Base-by-base conservation (phyloP, 1,140 invertebrate species). In the Neodiprion fabricii region DNA sequence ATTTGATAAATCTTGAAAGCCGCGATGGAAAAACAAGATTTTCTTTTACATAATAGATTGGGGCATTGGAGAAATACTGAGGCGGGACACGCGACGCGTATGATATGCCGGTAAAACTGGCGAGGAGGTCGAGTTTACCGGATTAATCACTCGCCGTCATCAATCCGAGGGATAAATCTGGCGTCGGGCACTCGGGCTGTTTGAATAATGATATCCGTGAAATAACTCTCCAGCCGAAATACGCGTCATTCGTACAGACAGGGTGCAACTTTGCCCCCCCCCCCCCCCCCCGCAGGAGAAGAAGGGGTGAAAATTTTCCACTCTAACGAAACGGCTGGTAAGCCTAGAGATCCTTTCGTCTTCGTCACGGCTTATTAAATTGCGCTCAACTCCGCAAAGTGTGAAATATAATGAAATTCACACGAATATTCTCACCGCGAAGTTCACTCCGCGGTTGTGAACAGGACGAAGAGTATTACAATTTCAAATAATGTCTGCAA, bases 81-180 rank as follows among this genome's bases (percentile, higher is more conserved):
- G 12, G 23, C 23, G 47, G 23, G 17, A 14, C 72, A 73, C 72
- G 65, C 72, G 72, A 73, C 23, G 7, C 53, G 9, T 5, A 61
- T 9, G 53, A 14, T 40, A 40, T 40, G 2, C 28, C 28, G 28
- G 28, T 40, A 5, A 61, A 61, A 4, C 53, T 5, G n/a, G 11
- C 53, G 53, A 61, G 53, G n/a, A 61, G 53, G 53, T 61, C 53
- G 9, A 61, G 53, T 61, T 61, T 61, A 9, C 11, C n/a, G 53
- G 9, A 17, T 61, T 61, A 61, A 61, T 61, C 53, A 61, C 11
- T 7, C 11, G n/a, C 53, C 5, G 8, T 7, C n/a, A 12, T 61
- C 11, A 61, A 17, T 14, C 53, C 8, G 11, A 17, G 53, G 53
- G n/a, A 17, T 17, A 9, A 61, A 61, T 61, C 4, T 7, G 11